Evolutionary conservation across 2,888 invertebrate species (phyloP).

Genomic region (Campoplex nolae): DNA sequence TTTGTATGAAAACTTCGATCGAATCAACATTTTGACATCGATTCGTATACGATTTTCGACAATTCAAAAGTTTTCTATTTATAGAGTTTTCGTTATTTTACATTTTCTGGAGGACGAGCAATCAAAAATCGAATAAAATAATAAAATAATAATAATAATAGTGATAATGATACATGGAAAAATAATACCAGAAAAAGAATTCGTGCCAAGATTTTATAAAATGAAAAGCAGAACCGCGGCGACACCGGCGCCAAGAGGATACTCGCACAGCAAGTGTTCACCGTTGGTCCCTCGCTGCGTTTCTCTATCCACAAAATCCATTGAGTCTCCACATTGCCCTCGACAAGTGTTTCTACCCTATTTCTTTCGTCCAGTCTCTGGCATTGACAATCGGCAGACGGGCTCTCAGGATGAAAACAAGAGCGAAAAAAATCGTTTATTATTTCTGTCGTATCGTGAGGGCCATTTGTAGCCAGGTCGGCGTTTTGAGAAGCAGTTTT

Average conservation of each 20-base stretch:
- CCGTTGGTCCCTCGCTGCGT: not conserved
- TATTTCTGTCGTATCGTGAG: conserved; percentile 11
- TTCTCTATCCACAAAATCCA: not conserved
- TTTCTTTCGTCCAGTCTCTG: conserved; percentile 1
- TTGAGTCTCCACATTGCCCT: conserved; percentile 19
- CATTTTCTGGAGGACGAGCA: not conserved
- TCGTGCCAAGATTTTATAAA: conserved; percentile 4
- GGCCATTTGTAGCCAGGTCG: conserved; percentile 22
- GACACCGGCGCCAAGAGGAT: conserved; percentile 15
- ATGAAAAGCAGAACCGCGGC: not conserved
- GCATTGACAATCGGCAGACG: conserved; percentile 60
- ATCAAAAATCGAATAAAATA: not conserved
- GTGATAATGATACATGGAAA: not conserved
- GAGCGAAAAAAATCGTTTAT: conserved; percentile 16
- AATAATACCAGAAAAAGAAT: not conserved
- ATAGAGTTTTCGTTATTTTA: not conserved
- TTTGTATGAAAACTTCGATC: not conserved
- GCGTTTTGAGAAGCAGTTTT: not conserved
- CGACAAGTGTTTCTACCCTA: conserved; percentile 32
- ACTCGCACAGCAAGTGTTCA: conserved; percentile 25
- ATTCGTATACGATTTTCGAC: not conserved
- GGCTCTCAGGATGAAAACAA: conserved; percentile 32
- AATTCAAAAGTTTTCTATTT: not conserved
- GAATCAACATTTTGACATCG: not conserved
- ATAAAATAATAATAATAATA: not conserved